Evolutionary conservation across 2,113 vertebrate genomes (phyloP).

Genomic region (Chaetodon auriga): DNA sequence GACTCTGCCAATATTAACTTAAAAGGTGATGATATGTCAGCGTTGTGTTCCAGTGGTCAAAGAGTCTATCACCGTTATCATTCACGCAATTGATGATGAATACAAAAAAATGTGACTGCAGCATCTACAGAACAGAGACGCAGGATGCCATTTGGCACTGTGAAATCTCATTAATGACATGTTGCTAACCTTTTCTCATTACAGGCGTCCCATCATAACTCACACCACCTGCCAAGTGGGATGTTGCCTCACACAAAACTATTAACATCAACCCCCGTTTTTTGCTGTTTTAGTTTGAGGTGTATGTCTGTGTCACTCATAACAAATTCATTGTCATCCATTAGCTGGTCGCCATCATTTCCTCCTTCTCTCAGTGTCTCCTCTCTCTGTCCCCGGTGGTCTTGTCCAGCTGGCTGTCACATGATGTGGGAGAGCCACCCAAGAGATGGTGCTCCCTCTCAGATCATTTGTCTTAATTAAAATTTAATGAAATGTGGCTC

Average conservation of each 20-base stretch:
- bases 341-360: slow-evolving; percentile 21
- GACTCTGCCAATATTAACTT: background rate
- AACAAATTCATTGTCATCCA: slow-evolving; percentile 32
- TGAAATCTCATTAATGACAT: slow-evolving; percentile 62
- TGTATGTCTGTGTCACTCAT: slow-evolving; percentile 14
- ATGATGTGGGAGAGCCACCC: slow-evolving; percentile 85
- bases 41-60: too few species aligned
- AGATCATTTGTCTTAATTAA: slow-evolving; percentile 95
- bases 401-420: slow-evolving; percentile 89
- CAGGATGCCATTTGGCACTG: slow-evolving; percentile 10
- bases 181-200: slow-evolving; percentile 63
- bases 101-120: background rate
- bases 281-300: slow-evolving; percentile 32
- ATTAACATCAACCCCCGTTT: slow-evolving; percentile 1
- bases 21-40: background rate
- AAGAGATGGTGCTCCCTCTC: slow-evolving; percentile 90
- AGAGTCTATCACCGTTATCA: background rate
- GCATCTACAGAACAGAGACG: background rate
- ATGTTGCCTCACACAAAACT: slow-evolving; percentile 31
- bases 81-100: background rate
- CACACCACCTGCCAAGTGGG: slow-evolving; percentile 24
- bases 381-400: slow-evolving; percentile 80
- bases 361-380: slow-evolving; percentile 32
- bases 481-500: slow-evolving; percentile 95
- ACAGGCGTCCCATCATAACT: slow-evolving; percentile 57